Evolutionary conservation across 2,888 invertebrate genomes (phyloP).

Genomic region (Drosophila greeni): DNA sequence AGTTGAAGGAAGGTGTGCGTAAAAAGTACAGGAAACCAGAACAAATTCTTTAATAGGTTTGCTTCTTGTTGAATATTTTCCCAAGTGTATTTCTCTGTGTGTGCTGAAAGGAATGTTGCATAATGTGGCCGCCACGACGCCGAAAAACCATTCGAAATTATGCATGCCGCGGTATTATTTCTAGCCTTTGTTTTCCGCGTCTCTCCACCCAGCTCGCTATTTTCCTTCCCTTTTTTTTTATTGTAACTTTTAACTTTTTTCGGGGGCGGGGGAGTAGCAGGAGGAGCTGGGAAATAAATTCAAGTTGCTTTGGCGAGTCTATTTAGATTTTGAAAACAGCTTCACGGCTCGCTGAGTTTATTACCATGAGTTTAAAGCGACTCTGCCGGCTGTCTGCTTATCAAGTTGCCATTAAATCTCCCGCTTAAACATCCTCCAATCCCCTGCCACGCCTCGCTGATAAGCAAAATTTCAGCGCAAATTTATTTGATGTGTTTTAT

Average conservation of each 20-base stretch:
- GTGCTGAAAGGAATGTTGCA: conserved; percentile 66
- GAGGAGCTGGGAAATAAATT: conserved; percentile 56
- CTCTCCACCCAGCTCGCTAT: background rate
- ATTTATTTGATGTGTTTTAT: conserved; percentile 72
- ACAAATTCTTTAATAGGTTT: too few relatives aligned
- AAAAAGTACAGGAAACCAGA: too few relatives aligned
- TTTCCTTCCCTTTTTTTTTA: conserved; percentile 4
- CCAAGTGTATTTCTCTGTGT: conserved; percentile 18
- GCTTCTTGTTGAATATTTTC: too few relatives aligned
- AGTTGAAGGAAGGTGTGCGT: too few relatives aligned
- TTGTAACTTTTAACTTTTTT: conserved; percentile 16
- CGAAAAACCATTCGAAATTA: conserved; percentile 64
- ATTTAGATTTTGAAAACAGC: conserved; percentile 68
- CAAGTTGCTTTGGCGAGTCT: conserved; percentile 60
- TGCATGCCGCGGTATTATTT: conserved; percentile 60
- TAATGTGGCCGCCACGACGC: conserved; percentile 58
- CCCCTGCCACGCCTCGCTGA: conserved; percentile 60
- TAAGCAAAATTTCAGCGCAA: conserved; percentile 67
- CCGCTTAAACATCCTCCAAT: conserved; percentile 22
- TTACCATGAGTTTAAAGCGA: conserved; percentile 69
- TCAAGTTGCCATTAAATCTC: conserved; percentile 71
- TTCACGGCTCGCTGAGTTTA: conserved; percentile 63
- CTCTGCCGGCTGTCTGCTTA: conserved; percentile 52
- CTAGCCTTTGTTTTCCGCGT: conserved; percentile 35
- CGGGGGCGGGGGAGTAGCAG: background rate